Evolutionary conservation across 2,113 vertebrate species (phyloP), one percentile per base, ranked within the genome.

Genomic region (Antechinus flavipes): DNA sequence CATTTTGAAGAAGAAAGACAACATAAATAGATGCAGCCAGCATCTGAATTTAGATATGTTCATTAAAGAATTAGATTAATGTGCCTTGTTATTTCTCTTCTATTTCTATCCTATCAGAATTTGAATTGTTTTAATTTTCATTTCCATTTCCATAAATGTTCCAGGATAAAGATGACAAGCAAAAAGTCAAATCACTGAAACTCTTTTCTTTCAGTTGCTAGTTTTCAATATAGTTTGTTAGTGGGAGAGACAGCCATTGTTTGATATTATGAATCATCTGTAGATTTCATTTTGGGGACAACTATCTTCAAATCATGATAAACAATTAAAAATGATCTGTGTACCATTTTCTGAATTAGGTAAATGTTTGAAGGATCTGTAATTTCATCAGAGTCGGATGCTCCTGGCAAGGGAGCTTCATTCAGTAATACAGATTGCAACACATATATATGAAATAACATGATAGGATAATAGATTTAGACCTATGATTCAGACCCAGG

Each of bases 21-120:
- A 0, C 0, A 14, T 16, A 22, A 26, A 76, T 10, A 27, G 24
- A 35, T 76, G 61, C 0, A 1, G 3, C 22, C 2, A 10, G 6
- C 14, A 89, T 25, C 53, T n/a, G 0, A 3, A 27, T 22, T 30
- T 84, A 4, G 16, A 84, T 84, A 84, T 42, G 42, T 7, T 84
- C 68, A 42, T 84, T 84, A 84, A 23, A 84, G 16, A 84, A 84
- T 7, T 84, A 19, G 6, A 84, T 23, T 23, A 84, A 8, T 23
- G 0, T 42, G n/a, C 6, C n/a, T 19, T 23, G n/a, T 8, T 84
- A 9, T 42, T 84, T 42, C n/a, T 42, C 19, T 84, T 42, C 68
- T 42, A 23, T 84, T 22, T 84, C 68, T 84, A 23, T 84, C 19
- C 68, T 84, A 19, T 84, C 16, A 84, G 22, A 84, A 1, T 0